Percentiles rank a stretch among this genome's conserved stretches.
phyloP scores from a whole-genome alignment of 2,888 invertebrate species.

The Melieria picta region DNA sequence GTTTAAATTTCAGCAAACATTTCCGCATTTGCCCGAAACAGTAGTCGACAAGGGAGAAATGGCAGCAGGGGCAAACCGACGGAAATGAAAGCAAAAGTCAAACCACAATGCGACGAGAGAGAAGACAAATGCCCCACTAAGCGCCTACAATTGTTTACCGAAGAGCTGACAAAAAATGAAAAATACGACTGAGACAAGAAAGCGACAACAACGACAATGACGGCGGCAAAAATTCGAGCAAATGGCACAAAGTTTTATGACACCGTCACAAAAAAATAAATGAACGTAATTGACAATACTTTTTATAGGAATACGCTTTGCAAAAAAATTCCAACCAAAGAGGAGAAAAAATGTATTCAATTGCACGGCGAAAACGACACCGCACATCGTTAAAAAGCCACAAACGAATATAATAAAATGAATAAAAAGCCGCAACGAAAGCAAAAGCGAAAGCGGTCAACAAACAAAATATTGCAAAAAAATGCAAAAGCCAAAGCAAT shows the following conservation, averaged over 20 bases:
- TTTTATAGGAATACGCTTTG: background rate
- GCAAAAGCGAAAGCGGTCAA: background rate
- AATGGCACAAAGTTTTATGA: background rate
- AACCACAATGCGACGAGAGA: too few relatives aligned
- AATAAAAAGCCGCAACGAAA: background rate
- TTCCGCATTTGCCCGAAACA: too few relatives aligned
- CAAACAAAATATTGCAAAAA: background rate
- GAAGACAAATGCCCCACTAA: too few relatives aligned
- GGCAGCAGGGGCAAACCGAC: too few relatives aligned
- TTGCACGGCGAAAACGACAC: background rate
- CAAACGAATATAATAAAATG: background rate
- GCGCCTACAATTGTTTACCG: too few relatives aligned
- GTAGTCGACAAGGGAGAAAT: too few relatives aligned
- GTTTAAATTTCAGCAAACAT: too few relatives aligned
- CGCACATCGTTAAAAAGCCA: conserved; percentile 4
- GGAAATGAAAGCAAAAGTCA: too few relatives aligned
- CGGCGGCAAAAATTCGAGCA: background rate
- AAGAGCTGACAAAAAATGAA: background rate
- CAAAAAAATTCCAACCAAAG: background rate
- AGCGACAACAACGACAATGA: background rate
- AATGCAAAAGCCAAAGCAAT: background rate
- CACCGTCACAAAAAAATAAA: background rate
- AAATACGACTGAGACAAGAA: background rate
- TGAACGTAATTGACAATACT: background rate
- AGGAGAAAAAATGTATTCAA: background rate